Evolutionary conservation across 1,140 invertebrate genomes (phyloP).

Genomic region (Archegozetes longisetosus): DNA sequence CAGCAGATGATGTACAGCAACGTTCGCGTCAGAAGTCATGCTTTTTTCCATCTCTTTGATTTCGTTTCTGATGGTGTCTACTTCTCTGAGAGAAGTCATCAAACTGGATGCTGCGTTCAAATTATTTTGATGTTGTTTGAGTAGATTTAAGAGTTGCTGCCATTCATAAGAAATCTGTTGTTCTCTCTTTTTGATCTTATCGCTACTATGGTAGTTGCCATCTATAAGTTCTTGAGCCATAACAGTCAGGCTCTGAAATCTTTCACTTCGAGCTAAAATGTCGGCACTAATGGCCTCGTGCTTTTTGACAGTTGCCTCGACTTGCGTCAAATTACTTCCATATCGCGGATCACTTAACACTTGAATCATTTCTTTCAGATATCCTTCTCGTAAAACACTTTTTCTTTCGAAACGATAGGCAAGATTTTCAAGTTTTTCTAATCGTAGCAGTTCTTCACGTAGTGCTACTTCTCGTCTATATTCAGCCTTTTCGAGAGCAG

Average conservation of each 20-base stretch:
- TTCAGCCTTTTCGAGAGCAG: slow-evolving; percentile 78
- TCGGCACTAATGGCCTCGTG: slow-evolving; percentile 96
- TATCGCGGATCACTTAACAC: slow-evolving; percentile 83
- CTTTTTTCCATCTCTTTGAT: slow-evolving; percentile 58
- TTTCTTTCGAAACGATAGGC: slow-evolving; percentile 94
- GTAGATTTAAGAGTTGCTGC: slow-evolving; percentile 61
- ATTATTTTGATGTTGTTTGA: slow-evolving; percentile 67
- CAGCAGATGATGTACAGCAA: slow-evolving; percentile 51
- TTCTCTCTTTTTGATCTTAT: slow-evolving; percentile 57
- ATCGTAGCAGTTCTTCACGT: slow-evolving; percentile 71
- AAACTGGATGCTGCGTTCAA: slow-evolving; percentile 56
- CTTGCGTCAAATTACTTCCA: slow-evolving; percentile 72
- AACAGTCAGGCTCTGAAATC: slow-evolving; percentile 77
- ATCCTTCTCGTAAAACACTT: slow-evolving; percentile 74
- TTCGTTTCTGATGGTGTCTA: slow-evolving; percentile 69
- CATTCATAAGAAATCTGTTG: slow-evolving; percentile 73
- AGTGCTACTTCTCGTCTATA: slow-evolving; percentile 82
- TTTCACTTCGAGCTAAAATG: slow-evolving; percentile 73
- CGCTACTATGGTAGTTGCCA: slow-evolving; percentile 80
- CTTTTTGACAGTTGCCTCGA: slow-evolving; percentile 94
- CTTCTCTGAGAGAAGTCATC: slow-evolving; percentile 71
- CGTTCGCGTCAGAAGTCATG: slow-evolving; percentile 46
- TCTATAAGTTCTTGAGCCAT: slow-evolving; percentile 77
- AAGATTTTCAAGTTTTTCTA: slow-evolving; percentile 83
- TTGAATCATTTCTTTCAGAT: slow-evolving; percentile 94